phyloP scores from a whole-genome alignment of 2,797 vertebrate genomes.

The Coilia nasus region DNA sequence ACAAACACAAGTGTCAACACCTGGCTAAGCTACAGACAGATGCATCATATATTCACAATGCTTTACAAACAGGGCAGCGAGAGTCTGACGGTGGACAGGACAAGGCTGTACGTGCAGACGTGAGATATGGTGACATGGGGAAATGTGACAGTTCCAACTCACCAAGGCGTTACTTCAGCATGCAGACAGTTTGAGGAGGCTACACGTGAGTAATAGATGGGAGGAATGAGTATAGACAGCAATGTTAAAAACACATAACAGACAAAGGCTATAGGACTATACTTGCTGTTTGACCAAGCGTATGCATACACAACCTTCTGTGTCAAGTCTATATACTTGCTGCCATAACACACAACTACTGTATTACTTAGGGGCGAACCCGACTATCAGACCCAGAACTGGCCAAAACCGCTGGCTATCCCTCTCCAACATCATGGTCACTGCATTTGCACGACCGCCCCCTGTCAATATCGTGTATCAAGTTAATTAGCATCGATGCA shows the following conservation, averaged over 20 bases:
- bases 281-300: no score
- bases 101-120: background rate
- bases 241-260: background rate
- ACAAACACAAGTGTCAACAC: constrained; percentile 13
- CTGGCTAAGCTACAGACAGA: background rate
- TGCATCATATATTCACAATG: background rate
- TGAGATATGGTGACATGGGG: background rate
- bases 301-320: no score
- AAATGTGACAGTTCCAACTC: background rate
- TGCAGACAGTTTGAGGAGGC: background rate
- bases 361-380: no score
- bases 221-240: background rate
- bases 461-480: no score
- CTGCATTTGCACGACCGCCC: no score
- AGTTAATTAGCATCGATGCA: no score
- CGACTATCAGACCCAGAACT: no score
- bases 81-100: background rate
- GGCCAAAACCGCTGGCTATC: no score
- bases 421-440: no score
- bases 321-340: no score
- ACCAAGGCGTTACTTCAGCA: background rate
- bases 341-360: no score
- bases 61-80: background rate
- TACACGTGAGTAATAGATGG: constrained; percentile 7
- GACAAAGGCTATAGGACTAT: background rate